Percentiles rank a stretch among this genome's conserved stretches.
phyloP scores from a whole-genome alignment of 2,888 invertebrate species.

The Leucania comma region DNA sequence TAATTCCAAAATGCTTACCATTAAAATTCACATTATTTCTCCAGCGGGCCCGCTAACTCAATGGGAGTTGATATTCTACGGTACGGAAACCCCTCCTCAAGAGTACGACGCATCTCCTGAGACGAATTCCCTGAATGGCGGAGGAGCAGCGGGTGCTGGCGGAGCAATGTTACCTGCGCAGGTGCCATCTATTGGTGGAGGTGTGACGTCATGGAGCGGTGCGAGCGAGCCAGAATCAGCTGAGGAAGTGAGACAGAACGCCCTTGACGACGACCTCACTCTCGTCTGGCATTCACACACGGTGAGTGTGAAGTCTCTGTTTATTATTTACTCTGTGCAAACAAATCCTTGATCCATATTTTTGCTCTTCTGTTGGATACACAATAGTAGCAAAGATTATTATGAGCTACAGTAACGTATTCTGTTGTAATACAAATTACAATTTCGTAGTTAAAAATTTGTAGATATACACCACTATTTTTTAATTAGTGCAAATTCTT shows the following conservation, averaged over 20 bases:
- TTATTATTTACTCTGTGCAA: constrained; percentile 46
- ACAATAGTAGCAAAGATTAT: neutral
- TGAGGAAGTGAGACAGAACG: constrained; percentile 91
- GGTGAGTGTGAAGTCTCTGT: constrained; percentile 80
- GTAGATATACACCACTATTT: too few species aligned
- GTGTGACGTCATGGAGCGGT: constrained; percentile 69
- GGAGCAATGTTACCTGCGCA: constrained; percentile 1
- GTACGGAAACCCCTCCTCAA: constrained; percentile 93
- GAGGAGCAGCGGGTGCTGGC: constrained; percentile 50
- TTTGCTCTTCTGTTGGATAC: constrained; percentile 21
- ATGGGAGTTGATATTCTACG: constrained; percentile 96
- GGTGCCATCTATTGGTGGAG: constrained; percentile 18
- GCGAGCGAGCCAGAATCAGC: constrained; percentile 71
- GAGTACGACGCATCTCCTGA: constrained; percentile 92
- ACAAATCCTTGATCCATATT: constrained; percentile 51
- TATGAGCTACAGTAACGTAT: neutral
- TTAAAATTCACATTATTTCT: constrained; percentile 69
- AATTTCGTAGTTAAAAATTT: neutral
- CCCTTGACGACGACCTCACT: constrained; percentile 90
- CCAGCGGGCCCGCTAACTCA: constrained; percentile 92
- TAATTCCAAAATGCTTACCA: neutral
- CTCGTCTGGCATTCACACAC: constrained; percentile 92
- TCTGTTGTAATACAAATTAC: neutral
- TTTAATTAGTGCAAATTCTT: too few species aligned
- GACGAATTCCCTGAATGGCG: constrained; percentile 85